Evolutionary conservation across 2,113 vertebrate genomes (phyloP).

Genomic region (Gallinago paraguaiae): DNA sequence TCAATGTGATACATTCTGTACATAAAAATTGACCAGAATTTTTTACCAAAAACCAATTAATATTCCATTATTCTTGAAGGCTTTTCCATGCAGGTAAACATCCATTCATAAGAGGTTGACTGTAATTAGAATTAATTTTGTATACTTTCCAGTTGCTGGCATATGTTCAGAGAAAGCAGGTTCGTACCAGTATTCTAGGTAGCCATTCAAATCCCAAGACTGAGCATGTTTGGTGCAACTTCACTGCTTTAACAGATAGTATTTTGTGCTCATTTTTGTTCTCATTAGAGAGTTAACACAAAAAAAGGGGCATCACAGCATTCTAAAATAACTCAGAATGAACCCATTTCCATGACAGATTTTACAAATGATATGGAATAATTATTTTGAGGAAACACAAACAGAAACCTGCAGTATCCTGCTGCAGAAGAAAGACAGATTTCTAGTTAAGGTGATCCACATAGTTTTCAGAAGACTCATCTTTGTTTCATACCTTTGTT

Average conservation of each 20-base stretch:
- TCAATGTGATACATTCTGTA: neutral
- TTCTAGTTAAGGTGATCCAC: neutral
- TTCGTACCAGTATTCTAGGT: neutral
- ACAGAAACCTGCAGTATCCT: neutral
- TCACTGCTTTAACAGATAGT: neutral
- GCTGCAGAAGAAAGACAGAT: neutral
- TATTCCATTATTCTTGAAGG: neutral
- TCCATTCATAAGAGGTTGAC: neutral
- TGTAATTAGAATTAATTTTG: conserved; percentile 32
- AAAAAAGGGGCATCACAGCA: neutral
- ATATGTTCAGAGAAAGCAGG: neutral
- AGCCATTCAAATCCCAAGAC: conserved; percentile 6
- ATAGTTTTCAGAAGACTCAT: neutral
- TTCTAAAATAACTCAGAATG: neutral
- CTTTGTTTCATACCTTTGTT: neutral
- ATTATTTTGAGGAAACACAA: neutral
- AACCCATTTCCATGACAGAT: neutral
- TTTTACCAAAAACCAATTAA: conserved; percentile 13
- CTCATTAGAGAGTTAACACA: neutral
- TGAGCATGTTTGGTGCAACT: neutral
- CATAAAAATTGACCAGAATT: conserved; percentile 3
- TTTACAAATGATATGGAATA: neutral
- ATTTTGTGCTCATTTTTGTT: conserved; percentile 23
- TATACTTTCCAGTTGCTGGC: neutral
- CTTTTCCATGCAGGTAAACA: conserved; percentile 18